Evolutionary conservation across 2,797 vertebrate genomes (phyloP), one percentile per base, ranked within the genome.

Genomic region (Myoxocephalus aenaeus): DNA sequence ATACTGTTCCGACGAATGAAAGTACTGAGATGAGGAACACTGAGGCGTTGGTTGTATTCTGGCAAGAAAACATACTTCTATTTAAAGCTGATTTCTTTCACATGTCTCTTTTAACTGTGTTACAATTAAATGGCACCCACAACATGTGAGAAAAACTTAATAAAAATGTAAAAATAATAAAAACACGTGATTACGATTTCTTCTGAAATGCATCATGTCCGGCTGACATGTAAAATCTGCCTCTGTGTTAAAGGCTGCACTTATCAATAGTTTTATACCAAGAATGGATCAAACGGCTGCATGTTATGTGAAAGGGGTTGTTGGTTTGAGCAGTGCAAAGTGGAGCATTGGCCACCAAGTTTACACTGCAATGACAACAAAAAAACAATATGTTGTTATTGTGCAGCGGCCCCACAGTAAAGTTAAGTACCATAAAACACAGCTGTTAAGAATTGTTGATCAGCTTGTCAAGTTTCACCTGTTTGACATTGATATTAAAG

Each of bases 11-110:
- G 9, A 42, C 64, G 62, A 84, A 57, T 77, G 48, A 63, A 73
- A 12, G 38, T 58, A 87, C 75, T 69, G 25, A 81, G 38, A 73
- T 9, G 13, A 67, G n/a, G 7, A 59, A 57, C 75, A 76, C 36
- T 56, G 25, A 70, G 17, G 20, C 38, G 25, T 25, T 63, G 73
- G 29, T 75, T 79, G 59, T 66, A 11, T 72, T 66, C 63, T 66
- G 51, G 65, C 59, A 20, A 22, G 62, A 67, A 74, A 77, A 75
- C 61, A 61, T 48, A 70, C 29, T 22, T 51, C 54, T 65, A 73
- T 58, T 75, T 62, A 57, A 57, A 81, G 68, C 71, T 83, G 51
- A 91, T 86, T 76, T 65, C 62, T 54, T 57, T 88, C 86, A 88
- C 87, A 79, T 92, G 82, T 59, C 70, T 75, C 38, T 54, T 68